phyloP scores from a whole-genome alignment of 1,140 invertebrate genomes.

The Panulirus ornatus region DNA sequence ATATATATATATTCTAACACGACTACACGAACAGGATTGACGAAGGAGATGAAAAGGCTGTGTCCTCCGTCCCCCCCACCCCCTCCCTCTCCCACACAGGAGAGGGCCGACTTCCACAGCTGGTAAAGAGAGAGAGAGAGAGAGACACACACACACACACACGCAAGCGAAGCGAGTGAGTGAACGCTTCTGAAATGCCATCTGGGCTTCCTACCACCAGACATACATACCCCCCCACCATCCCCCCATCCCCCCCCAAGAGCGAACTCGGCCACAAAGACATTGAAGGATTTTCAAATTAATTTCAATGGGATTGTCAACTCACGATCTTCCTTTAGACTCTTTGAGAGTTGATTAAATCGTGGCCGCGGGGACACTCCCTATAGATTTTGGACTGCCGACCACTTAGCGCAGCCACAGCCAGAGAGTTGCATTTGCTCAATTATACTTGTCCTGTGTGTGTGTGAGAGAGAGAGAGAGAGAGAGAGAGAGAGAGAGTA shows the following conservation, averaged over 20 bases:
- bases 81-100: background rate
- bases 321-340: conserved; percentile 60
- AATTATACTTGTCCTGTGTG: conserved; percentile 49
- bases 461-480: conserved; percentile 37
- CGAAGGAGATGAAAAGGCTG: background rate
- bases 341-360: conserved; percentile 72
- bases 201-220: too few relatives aligned
- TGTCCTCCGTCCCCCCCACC: background rate
- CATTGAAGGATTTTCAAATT: conserved; percentile 72
- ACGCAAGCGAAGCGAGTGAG: background rate
- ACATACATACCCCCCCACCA: too few relatives aligned
- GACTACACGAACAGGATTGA: too few relatives aligned
- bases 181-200: conserved; percentile 58
- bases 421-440: conserved; percentile 45
- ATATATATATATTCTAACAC: too few relatives aligned
- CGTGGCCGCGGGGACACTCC: conserved; percentile 3
- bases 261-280: conserved; percentile 60
- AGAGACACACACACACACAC: background rate
- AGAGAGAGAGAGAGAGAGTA: conserved; percentile 23
- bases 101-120: background rate
- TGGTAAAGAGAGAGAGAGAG: background rate
- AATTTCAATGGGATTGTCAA: conserved; percentile 72
- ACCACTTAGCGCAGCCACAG: too few relatives aligned
- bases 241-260: conserved; percentile 10
- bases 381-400: background rate